Evolutionary conservation across 2,888 invertebrate genomes (phyloP).

Genomic region (Pollenia amentaria): DNA sequence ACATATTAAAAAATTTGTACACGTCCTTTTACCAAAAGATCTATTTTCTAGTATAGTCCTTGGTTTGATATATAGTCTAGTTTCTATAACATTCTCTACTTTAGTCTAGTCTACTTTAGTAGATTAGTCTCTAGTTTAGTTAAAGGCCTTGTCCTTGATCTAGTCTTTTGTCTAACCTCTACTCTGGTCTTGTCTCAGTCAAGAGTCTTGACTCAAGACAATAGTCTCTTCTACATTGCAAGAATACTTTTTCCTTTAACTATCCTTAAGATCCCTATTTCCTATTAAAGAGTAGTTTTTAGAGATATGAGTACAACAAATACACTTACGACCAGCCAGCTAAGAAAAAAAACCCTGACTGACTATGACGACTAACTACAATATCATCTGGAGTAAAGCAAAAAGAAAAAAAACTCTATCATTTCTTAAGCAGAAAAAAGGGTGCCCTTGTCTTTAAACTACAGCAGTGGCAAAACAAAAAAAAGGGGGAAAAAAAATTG

Average conservation of each 20-base stretch:
- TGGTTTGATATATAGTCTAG: too few species aligned
- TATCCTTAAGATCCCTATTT: constrained; percentile 35
- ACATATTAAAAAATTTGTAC: too few species aligned
- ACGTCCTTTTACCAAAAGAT: too few species aligned
- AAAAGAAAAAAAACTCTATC: constrained; percentile 16
- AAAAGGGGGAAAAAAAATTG: constrained; percentile 29
- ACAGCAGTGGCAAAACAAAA: constrained; percentile 31
- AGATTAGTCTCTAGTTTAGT: too few species aligned
- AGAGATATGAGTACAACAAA: constrained; percentile 27
- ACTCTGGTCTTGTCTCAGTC: too few species aligned
- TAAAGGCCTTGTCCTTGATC: too few species aligned
- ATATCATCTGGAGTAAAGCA: constrained; percentile 53
- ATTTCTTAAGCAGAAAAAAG: constrained; percentile 55
- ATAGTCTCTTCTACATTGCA: too few species aligned
- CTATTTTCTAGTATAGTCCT: too few species aligned
- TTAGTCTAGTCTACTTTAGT: too few species aligned
- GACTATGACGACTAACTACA: constrained; percentile 59
- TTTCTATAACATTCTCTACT: too few species aligned
- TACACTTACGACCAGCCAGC: neutral
- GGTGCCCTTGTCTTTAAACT: constrained; percentile 69
- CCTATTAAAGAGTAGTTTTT: constrained; percentile 20
- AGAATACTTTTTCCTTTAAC: neutral
- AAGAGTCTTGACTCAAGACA: too few species aligned
- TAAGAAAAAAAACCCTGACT: constrained; percentile 53
- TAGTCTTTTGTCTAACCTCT: too few species aligned